phyloP scores from a whole-genome alignment of 2,888 invertebrate species.

The Cryptosula pallasiana region DNA sequence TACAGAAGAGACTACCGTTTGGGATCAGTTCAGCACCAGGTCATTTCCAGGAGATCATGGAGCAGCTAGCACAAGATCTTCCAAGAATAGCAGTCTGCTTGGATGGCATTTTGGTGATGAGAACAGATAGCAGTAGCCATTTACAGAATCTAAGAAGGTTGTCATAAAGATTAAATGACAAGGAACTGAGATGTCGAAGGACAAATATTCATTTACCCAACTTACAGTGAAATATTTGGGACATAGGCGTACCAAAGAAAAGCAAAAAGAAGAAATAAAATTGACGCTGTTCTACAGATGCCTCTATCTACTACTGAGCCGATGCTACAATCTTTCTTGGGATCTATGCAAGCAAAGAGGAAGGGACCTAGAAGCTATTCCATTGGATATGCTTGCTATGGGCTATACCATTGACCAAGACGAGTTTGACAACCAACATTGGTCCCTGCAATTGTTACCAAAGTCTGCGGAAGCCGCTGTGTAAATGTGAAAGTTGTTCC shows the following conservation, averaged over 20 bases:
- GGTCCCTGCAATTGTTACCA: no score
- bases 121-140: slow-evolving; percentile 29
- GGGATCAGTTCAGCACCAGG: slow-evolving; percentile 32
- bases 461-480: no score
- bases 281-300: slow-evolving; percentile 12
- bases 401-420: no score
- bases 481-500: no score
- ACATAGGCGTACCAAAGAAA: neutral
- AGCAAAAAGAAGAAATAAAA: neutral
- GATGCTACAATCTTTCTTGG: slow-evolving; percentile 25
- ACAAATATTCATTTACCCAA: slow-evolving; percentile 25
- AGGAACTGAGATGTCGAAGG: slow-evolving; percentile 20
- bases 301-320: slow-evolving; percentile 26
- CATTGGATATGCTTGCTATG: no score
- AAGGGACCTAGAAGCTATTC: no score
- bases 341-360: slow-evolving; percentile 28
- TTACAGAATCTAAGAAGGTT: slow-evolving; percentile 29
- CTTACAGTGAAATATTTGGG: slow-evolving; percentile 21
- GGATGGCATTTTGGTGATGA: slow-evolving; percentile 34
- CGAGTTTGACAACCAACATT: no score
- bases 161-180: slow-evolving; percentile 28
- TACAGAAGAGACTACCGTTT: slow-evolving; percentile 33
- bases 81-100: slow-evolving; percentile 31
- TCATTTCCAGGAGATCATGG: slow-evolving; percentile 33
- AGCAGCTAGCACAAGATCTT: slow-evolving; percentile 32